Evolutionary conservation across 2,888 invertebrate genomes (phyloP).

Genomic region (Atherix ibis): DNA sequence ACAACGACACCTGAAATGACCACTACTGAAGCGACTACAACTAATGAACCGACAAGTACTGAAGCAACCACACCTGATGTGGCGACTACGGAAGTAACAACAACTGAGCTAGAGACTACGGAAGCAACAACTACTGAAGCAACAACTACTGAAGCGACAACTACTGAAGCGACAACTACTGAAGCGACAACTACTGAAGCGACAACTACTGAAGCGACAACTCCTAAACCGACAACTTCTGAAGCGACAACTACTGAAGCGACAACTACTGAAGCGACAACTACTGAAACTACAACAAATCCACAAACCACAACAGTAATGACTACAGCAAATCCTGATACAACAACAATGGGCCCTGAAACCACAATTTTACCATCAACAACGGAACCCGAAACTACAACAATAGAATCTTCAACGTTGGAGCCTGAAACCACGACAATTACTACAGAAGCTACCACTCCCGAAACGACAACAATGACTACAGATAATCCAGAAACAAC

Average conservation of each 20-base stretch:
- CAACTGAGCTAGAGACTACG: constrained; percentile 12
- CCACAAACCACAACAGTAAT: too few relatives aligned
- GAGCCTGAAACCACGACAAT: neutral
- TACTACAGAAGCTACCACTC: neutral
- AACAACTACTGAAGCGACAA: constrained; percentile 1
- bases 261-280: too few relatives aligned
- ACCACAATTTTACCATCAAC: too few relatives aligned
- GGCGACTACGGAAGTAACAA: constrained; percentile 21
- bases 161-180: constrained; percentile 2
- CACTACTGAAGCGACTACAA: constrained; percentile 6
- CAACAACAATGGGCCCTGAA: constrained; percentile 3
- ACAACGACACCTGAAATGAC: constrained; percentile 5
- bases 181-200: constrained; percentile 5
- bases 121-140: constrained; percentile 9
- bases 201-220: constrained; percentile 2
- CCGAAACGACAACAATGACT: constrained; percentile 12
- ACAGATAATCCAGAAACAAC: neutral
- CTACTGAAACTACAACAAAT: constrained; percentile 4
- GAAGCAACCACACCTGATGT: constrained; percentile 1
- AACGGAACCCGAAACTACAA: constrained; percentile 17
- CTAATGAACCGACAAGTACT: constrained; percentile 3
- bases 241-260: constrained; percentile 4
- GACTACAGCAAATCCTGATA: neutral
- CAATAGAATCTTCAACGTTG: constrained; percentile 6
- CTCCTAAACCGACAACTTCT: constrained; percentile 7